Evolutionary conservation across 2,888 invertebrate species (phyloP).

Genomic region (Vandiemenella viatica): DNA sequence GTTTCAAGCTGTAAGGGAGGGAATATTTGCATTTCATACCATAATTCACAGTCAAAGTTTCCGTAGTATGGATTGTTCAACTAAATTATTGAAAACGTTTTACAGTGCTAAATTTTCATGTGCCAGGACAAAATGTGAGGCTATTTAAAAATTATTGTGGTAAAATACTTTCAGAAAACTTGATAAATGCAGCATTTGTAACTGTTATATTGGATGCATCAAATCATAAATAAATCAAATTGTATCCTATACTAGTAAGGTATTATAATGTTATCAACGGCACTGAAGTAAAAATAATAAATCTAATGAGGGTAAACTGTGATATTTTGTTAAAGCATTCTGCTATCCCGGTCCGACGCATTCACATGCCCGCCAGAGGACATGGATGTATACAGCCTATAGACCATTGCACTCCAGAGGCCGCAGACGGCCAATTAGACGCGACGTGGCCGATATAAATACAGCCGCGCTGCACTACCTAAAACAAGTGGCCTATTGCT

Average conservation of each 20-base stretch:
- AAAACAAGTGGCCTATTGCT: too few relatives aligned
- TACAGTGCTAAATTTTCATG: too few relatives aligned
- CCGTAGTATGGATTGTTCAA: slow-evolving; percentile 12
- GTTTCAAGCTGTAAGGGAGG: too few relatives aligned
- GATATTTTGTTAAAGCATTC: not conserved
- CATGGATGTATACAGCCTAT: too few relatives aligned
- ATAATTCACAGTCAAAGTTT: slow-evolving; percentile 13
- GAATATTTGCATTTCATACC: too few relatives aligned
- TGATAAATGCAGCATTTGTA: slow-evolving; percentile 3
- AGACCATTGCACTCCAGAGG: too few relatives aligned
- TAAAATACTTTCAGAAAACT: not conserved
- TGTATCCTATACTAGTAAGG: slow-evolving; percentile 13
- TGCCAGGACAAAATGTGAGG: not conserved
- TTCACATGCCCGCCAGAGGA: too few relatives aligned
- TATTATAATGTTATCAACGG: not conserved
- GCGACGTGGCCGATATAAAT: too few relatives aligned
- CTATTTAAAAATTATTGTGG: not conserved
- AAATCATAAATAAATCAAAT: slow-evolving; percentile 17
- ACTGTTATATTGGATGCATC: slow-evolving; percentile 13
- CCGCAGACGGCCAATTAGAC: too few relatives aligned
- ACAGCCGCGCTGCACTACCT: too few relatives aligned
- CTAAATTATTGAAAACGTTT: too few relatives aligned
- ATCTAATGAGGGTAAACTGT: not conserved
- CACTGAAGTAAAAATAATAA: not conserved
- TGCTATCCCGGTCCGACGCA: too few relatives aligned